phyloP scores from a whole-genome alignment of 2,888 invertebrate species.

The Eudasyphora cyanicolor region DNA sequence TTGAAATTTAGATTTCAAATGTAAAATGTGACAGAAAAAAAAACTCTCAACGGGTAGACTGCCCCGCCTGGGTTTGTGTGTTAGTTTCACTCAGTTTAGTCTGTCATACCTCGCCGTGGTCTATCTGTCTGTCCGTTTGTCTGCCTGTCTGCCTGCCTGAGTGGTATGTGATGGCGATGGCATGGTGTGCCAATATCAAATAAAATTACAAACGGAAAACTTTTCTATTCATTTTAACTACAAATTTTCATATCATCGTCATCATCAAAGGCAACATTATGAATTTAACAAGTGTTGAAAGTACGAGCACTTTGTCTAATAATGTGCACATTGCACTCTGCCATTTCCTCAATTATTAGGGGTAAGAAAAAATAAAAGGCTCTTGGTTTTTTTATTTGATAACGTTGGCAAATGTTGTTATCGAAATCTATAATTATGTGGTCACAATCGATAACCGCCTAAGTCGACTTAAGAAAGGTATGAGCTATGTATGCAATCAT shows the following conservation, averaged over 20 bases:
- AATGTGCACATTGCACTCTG: constrained; percentile 3
- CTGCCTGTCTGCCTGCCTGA: no score
- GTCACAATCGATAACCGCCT: no score
- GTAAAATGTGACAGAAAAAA: not conserved
- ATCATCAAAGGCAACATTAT: no score
- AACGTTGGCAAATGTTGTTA: no score
- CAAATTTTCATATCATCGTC: constrained; percentile 44
- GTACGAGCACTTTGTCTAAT: not conserved
- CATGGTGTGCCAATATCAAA: constrained; percentile 10
- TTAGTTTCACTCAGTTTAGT: not conserved
- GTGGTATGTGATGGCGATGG: not conserved
- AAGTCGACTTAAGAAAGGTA: no score
- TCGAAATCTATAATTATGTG: no score
- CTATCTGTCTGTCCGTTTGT: no score
- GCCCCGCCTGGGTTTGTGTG: no score
- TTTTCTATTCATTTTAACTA: constrained; percentile 49
- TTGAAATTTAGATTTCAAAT: constrained; percentile 14
- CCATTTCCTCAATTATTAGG: not conserved
- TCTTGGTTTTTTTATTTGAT: no score
- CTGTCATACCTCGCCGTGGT: not conserved
- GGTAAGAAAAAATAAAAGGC: no score
- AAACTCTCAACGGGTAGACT: no score
- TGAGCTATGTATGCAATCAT: no score
- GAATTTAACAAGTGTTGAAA: constrained; percentile 47
- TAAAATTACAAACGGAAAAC: constrained; percentile 9